These are phyloP conservation scores for Nesoenas mayeri DNA, from an alignment of 2,113 vertebrate species.

Conservation along the genomic window DNA sequence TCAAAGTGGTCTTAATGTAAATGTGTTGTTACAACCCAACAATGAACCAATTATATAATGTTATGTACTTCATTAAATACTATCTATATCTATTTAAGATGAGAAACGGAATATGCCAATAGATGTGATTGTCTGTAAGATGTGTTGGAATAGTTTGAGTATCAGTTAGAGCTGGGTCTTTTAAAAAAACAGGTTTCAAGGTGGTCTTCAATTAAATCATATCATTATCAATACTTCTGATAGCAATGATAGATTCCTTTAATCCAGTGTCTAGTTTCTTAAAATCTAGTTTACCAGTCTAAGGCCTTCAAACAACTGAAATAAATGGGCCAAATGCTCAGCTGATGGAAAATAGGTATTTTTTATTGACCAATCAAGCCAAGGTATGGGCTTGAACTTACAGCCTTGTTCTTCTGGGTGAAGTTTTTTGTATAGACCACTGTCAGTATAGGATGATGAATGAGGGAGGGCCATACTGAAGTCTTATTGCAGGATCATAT, in stretches of 20 bases:
- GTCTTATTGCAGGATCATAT: neutral
- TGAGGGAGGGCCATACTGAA: neutral
- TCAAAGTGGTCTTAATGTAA: neutral
- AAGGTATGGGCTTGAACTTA: neutral
- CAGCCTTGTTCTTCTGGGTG: neutral
- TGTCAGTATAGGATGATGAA: neutral
- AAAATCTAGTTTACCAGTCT: neutral
- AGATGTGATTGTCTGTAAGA: neutral
- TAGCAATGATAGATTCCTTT: neutral
- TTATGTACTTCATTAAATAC: neutral
- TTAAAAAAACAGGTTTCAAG: neutral
- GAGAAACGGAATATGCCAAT: neutral
- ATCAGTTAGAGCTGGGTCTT: neutral
- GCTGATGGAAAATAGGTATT: neutral
- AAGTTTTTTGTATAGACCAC: neutral
- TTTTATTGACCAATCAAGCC: neutral
- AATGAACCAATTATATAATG: neutral
- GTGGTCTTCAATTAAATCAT: neutral
- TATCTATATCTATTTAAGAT: neutral
- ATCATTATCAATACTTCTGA: neutral
- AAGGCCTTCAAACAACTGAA: neutral
- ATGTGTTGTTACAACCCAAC: neutral
- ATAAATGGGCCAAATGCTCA: neutral
- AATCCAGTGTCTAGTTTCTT: neutral
- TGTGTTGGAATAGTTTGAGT: neutral